Conservation (phyloP, 2,888 invertebrate genomes). For the Oscheius sp. region DNA sequence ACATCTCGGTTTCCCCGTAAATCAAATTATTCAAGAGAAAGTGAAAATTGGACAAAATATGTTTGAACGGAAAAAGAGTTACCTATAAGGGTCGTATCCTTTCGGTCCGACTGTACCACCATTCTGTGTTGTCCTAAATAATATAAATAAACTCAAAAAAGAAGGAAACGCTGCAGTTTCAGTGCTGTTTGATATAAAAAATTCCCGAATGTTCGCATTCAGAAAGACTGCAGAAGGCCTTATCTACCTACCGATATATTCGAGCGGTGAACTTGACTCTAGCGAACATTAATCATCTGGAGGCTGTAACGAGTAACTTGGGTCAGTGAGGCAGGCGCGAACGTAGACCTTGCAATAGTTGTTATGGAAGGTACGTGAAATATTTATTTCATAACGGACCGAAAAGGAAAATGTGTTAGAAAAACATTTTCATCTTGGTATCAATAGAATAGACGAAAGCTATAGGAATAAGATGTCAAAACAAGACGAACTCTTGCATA, state of each 20-base stretch:
- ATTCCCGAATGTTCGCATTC: slow-evolving; percentile 12
- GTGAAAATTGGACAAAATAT: too few species aligned
- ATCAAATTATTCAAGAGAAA: background rate
- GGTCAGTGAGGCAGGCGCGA: slow-evolving; percentile 16
- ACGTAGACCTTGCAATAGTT: slow-evolving; percentile 25
- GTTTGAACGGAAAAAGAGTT: too few species aligned
- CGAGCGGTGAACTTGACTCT: slow-evolving; percentile 63
- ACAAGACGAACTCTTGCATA: background rate
- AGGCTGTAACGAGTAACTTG: slow-evolving; percentile 15
- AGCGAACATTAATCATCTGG: slow-evolving; percentile 54
- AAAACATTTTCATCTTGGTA: too few species aligned
- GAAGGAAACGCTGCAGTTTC: background rate
- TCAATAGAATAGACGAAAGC: background rate
- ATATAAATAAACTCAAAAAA: background rate
- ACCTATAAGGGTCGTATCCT: background rate
- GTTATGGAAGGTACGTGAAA: slow-evolving; percentile 23
- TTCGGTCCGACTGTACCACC: slow-evolving; percentile 12
- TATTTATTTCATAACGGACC: slow-evolving; percentile 9
- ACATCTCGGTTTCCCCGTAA: background rate
- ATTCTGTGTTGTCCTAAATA: slow-evolving; percentile 12
- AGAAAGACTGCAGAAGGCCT: slow-evolving; percentile 40
- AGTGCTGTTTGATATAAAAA: background rate
- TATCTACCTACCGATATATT: slow-evolving; percentile 44
- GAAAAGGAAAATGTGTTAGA: slow-evolving; percentile 4
- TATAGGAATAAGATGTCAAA: background rate